Conservation (phyloP, 2,888 invertebrate genomes). For the Trachelus troglodyta region DNA sequence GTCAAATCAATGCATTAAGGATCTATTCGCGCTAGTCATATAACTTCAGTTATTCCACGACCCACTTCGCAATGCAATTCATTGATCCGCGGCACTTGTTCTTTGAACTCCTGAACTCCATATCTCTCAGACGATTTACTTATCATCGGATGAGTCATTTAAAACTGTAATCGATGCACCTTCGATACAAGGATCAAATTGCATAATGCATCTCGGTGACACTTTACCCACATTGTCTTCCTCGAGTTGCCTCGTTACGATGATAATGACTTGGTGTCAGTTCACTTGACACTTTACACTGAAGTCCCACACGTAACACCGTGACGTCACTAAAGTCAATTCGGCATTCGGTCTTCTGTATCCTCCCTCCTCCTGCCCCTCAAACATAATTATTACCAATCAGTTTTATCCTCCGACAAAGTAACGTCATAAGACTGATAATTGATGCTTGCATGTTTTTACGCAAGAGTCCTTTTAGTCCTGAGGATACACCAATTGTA, state of each 20-base stretch:
- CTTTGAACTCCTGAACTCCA: not conserved
- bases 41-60: not conserved
- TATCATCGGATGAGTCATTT: not conserved
- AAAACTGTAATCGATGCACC: not conserved
- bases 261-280: not conserved
- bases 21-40: not conserved
- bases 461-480: not conserved
- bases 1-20: not conserved
- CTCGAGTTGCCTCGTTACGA: not conserved
- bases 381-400: not conserved
- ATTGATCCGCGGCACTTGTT: not conserved
- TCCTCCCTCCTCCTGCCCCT: not conserved
- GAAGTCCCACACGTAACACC: not conserved
- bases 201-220: not conserved
- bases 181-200: not conserved
- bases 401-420: not conserved
- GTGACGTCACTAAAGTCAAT: not conserved
- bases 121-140: not conserved
- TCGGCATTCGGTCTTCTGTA: not conserved
- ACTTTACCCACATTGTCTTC: not conserved
- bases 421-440: not conserved
- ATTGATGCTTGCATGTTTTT: not conserved
- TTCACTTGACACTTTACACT: not conserved
- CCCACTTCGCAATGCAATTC: not conserved
- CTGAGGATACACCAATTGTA: not conserved